Percentiles rank a stretch among this genome's conserved stretches.
Evolutionary conservation across 2,113 vertebrate species (phyloP).

Genomic region (Centropristis striata): DNA sequence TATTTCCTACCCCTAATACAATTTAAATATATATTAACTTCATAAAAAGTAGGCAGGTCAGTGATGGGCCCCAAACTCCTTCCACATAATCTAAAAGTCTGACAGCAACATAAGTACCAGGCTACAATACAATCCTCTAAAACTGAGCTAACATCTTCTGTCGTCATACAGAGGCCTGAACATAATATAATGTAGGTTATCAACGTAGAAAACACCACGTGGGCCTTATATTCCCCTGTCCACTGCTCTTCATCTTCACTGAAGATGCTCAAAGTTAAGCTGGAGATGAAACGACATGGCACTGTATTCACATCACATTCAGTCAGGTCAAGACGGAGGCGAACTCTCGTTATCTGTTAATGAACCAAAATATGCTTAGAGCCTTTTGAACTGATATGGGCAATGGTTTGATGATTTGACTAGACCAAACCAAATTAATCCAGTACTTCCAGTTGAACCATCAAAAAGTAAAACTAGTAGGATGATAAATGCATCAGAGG

Average conservation of each 20-base stretch:
- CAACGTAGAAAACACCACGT: conserved; percentile 15
- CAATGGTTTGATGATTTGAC: not conserved
- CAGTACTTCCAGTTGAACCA: not conserved
- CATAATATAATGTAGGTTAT: conserved; percentile 5
- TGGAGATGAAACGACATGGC: conserved; percentile 44
- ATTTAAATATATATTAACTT: conserved; percentile 81
- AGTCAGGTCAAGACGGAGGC: conserved; percentile 33
- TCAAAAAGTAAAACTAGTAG: too few relatives aligned
- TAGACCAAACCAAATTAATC: not conserved
- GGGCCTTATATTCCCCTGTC: conserved; percentile 23
- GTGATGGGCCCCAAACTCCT: conserved; percentile 46
- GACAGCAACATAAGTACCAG: conserved; percentile 67
- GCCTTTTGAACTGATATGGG: not conserved
- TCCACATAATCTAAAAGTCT: conserved; percentile 54
- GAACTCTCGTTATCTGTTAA: not conserved
- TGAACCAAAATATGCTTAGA: not conserved
- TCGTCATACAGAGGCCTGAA: too few relatives aligned
- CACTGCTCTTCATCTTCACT: conserved; percentile 69
- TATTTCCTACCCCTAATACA: conserved; percentile 71
- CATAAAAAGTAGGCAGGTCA: conserved; percentile 67
- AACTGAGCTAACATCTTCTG: conserved; percentile 49
- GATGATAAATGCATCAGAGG: too few relatives aligned
- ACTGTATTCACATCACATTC: conserved; percentile 62
- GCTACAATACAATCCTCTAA: conserved; percentile 66
- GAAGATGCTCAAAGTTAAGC: conserved; percentile 64